A percentile compares a stretch with the other conserved stretches of the same genome.
Conservation (phyloP, 2,797 vertebrate species). For the Megaceryle alcyon region DNA sequence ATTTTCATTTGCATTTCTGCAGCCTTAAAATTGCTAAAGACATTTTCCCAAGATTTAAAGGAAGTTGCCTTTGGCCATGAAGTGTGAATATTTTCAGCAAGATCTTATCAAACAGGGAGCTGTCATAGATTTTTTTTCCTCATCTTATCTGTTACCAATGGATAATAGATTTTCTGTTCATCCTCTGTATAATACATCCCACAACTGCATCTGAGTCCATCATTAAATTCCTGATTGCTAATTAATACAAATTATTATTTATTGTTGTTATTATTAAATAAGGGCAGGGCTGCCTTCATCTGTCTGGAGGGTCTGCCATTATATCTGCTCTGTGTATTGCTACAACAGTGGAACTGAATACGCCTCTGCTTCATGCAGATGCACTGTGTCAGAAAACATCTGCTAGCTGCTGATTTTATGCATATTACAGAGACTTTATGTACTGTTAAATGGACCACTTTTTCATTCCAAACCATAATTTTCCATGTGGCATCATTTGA, state of each 20-base stretch:
- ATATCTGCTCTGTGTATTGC: conserved; percentile 26
- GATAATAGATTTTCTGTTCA: neutral
- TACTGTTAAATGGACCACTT: conserved; percentile 70
- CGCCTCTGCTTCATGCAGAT: conserved; percentile 36
- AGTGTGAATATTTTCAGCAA: conserved; percentile 2
- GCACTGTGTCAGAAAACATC: conserved; percentile 69
- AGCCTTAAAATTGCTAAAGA: neutral
- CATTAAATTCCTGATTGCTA: conserved; percentile 31
- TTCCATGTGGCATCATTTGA: conserved; percentile 69
- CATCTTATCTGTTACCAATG: neutral
- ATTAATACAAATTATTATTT: conserved; percentile 56
- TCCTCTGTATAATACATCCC: neutral
- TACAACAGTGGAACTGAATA: conserved; percentile 2
- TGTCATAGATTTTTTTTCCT: neutral
- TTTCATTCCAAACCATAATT: conserved; percentile 71
- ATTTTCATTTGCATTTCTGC: neutral
- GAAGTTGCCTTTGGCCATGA: neutral
- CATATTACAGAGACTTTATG: conserved; percentile 68
- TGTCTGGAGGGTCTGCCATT: conserved; percentile 49
- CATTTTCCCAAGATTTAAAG: neutral
- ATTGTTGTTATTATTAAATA: conserved; percentile 35
- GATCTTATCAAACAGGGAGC: neutral
- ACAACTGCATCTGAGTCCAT: neutral
- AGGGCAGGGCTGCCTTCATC: conserved; percentile 30
- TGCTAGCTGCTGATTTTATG: conserved; percentile 72